Conservation (phyloP, 2,113 vertebrate species). For the Lophochroa leadbeateri region DNA sequence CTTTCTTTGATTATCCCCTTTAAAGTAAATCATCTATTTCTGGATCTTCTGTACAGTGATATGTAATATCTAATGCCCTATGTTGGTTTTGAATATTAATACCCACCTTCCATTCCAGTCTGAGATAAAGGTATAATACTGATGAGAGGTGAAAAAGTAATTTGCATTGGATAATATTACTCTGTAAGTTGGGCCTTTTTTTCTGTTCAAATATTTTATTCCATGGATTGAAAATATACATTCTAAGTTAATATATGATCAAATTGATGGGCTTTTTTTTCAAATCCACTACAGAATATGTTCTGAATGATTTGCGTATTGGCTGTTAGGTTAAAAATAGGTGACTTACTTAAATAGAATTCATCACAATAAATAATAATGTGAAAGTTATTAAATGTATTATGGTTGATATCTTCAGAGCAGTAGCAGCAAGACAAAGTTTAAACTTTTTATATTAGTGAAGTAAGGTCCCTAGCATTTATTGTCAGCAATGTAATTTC, state of each 20-base stretch:
- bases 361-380: background rate
- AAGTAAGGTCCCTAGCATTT: background rate
- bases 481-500: background rate
- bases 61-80: background rate
- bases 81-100: conserved; percentile 56
- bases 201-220: conserved; percentile 30
- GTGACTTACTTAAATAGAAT: background rate
- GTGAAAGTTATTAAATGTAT: background rate
- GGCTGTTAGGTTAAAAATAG: conserved; percentile 1
- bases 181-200: background rate
- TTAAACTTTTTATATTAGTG: background rate
- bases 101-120: background rate
- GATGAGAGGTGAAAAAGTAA: conserved; percentile 24
- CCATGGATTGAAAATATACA: background rate
- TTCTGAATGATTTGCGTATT: background rate
- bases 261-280: background rate
- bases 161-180: conserved; percentile 36
- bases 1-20: conserved; percentile 54
- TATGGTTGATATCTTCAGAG: background rate
- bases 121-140: conserved; percentile 4
- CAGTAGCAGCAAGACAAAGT: background rate
- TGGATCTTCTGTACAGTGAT: conserved; percentile 18
- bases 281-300: background rate
- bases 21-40: conserved; percentile 56
- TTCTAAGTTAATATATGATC: background rate